Conservation (phyloP, 2,113 vertebrate genomes). For the Alethe diademata region DNA sequence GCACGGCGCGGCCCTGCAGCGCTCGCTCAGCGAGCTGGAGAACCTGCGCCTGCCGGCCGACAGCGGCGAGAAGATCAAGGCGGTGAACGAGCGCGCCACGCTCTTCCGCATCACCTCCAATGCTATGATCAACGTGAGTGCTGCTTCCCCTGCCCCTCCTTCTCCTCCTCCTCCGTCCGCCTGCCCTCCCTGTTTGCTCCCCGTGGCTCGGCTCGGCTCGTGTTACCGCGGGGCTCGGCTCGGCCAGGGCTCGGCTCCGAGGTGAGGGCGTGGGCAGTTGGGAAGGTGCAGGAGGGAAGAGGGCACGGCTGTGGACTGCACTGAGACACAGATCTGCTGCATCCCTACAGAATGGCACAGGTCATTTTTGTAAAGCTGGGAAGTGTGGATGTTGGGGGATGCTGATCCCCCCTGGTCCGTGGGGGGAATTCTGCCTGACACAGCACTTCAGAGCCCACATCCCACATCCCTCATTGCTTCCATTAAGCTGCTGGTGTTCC, state of each 20-base stretch:
- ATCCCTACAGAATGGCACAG: accelerated
- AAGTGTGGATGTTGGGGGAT: background rate
- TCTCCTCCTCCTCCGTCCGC: background rate
- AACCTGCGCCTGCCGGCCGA: conserved; percentile 84
- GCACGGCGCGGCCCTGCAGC: conserved; percentile 94
- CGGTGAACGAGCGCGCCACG: conserved; percentile 91
- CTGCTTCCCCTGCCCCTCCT: background rate
- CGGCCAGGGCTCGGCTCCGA: accelerated
- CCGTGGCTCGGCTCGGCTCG: accelerated
- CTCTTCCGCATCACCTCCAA: conserved; percentile 98
- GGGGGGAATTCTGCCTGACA: background rate
- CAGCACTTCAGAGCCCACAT: background rate
- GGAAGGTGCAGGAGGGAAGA: background rate
- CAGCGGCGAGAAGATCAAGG: conserved; percentile 92
- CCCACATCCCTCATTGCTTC: background rate
- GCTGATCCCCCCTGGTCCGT: accelerated
- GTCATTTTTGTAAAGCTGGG: accelerated
- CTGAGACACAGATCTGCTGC: accelerated
- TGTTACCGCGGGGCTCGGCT: accelerated
- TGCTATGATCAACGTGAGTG: conserved; percentile 95
- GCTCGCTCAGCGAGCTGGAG: conserved; percentile 94
- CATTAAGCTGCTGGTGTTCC: background rate
- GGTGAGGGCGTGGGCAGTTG: background rate
- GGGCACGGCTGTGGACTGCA: accelerated
- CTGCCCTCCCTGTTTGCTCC: background rate